Conservation (phyloP, 2,888 invertebrate species). For the Eupithecia dodoneata region DNA sequence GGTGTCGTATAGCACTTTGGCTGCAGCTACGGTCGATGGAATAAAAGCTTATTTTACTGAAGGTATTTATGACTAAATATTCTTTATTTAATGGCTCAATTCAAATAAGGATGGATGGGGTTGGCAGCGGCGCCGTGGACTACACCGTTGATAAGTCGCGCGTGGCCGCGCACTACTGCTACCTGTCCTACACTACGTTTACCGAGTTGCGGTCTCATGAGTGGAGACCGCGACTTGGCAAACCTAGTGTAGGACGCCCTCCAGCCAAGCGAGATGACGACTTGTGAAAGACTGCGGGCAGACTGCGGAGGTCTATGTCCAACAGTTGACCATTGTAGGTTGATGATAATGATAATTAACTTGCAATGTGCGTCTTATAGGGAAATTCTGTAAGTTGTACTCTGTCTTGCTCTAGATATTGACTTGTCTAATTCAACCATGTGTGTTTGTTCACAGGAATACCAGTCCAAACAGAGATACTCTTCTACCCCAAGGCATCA, state of each 20-base stretch:
- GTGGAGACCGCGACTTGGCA: too few species aligned
- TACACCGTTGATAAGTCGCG: neutral
- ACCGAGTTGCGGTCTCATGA: too few species aligned
- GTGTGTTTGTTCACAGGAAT: conserved; percentile 49
- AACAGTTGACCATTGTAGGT: too few species aligned
- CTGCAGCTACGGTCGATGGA: conserved; percentile 48
- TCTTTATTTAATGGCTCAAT: neutral
- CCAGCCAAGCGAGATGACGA: too few species aligned
- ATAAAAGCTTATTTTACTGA: conserved; percentile 51
- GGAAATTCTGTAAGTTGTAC: too few species aligned
- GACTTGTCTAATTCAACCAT: neutral
- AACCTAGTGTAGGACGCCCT: too few species aligned
- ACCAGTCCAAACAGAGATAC: conserved; percentile 61
- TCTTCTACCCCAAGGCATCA: conserved; percentile 53
- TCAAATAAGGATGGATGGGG: neutral
- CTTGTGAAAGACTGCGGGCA: too few species aligned
- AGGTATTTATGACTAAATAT: conserved; percentile 50
- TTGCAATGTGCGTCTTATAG: too few species aligned
- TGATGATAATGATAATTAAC: too few species aligned
- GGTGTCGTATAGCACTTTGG: conserved; percentile 48
- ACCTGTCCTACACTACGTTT: too few species aligned
- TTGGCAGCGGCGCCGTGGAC: neutral
- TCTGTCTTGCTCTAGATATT: neutral
- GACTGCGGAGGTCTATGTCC: too few species aligned
- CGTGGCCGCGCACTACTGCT: neutral